Evolutionary conservation across 2,113 vertebrate species (phyloP).

Genomic region (Lepisosteus osseus): DNA sequence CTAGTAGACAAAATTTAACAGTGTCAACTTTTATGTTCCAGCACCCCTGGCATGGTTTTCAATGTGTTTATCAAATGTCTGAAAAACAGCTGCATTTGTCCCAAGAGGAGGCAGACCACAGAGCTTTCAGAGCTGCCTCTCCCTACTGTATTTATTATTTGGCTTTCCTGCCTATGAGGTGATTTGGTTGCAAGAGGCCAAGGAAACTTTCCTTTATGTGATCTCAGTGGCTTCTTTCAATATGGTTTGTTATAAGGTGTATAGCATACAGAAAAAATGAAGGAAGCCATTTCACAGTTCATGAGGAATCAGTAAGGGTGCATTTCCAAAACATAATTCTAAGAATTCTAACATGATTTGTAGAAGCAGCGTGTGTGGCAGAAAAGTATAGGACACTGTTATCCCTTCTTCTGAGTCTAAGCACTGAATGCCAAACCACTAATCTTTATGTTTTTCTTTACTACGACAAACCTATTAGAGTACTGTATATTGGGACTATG

Average conservation of each 20-base stretch:
- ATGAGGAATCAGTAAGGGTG: constrained; percentile 33
- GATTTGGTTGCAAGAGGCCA: constrained; percentile 33
- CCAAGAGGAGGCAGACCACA: constrained; percentile 18
- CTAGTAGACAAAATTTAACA: background rate
- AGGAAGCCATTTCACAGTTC: constrained; percentile 35
- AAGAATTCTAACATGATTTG: constrained; percentile 22
- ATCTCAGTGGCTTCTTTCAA: constrained; percentile 39
- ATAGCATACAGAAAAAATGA: constrained; percentile 19
- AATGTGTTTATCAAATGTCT: constrained; percentile 11
- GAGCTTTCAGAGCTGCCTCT: constrained; percentile 27
- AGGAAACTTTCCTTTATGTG: constrained; percentile 37
- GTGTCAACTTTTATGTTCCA: background rate
- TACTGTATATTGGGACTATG: too few species aligned
- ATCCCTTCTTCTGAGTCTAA: constrained; percentile 15
- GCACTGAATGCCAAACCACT: background rate
- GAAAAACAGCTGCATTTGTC: constrained; percentile 26
- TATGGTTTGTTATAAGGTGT: constrained; percentile 26
- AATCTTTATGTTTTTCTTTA: background rate
- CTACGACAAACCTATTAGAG: too few species aligned
- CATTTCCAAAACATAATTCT: constrained; percentile 23
- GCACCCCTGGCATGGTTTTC: background rate
- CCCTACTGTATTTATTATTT: constrained; percentile 38
- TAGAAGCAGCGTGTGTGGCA: constrained; percentile 10
- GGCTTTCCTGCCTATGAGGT: constrained; percentile 38
- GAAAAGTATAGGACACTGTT: constrained; percentile 31